Conservation (phyloP, 2,888 invertebrate genomes). For the Stratiomys singularior region DNA sequence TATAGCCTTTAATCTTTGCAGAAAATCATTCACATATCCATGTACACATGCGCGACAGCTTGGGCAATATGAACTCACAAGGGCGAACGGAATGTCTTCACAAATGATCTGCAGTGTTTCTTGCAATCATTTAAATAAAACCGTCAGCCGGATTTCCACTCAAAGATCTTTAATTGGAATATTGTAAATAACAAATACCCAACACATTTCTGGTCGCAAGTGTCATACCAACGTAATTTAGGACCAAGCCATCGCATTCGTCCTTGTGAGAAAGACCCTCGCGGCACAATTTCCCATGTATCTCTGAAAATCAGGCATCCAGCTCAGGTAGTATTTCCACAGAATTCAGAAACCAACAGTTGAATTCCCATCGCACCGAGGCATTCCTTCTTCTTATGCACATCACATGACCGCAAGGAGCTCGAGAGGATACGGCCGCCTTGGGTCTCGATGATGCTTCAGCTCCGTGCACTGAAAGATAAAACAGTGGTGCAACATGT, state of each 20-base stretch:
- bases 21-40: neutral
- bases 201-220: neutral
- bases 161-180: neutral
- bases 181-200: neutral
- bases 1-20: neutral
- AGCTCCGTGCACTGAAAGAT: too few relatives aligned
- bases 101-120: too few relatives aligned
- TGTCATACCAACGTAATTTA: neutral
- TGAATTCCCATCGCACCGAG: neutral
- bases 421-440: conserved; percentile 18
- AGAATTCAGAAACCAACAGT: conserved; percentile 31
- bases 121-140: too few relatives aligned
- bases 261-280: neutral
- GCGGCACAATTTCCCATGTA: too few relatives aligned
- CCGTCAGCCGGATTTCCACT: neutral
- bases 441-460: neutral
- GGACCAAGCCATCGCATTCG: neutral
- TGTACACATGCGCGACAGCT: neutral
- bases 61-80: neutral
- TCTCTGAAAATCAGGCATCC: conserved; percentile 7
- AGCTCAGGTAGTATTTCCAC: conserved; percentile 3
- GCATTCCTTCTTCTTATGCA: neutral
- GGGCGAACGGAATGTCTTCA: neutral
- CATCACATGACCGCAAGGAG: conserved; percentile 4
- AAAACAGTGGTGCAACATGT: too few relatives aligned